Evolutionary conservation across 2,113 vertebrate genomes (phyloP).

Genomic region (Neolamprologus longior): DNA sequence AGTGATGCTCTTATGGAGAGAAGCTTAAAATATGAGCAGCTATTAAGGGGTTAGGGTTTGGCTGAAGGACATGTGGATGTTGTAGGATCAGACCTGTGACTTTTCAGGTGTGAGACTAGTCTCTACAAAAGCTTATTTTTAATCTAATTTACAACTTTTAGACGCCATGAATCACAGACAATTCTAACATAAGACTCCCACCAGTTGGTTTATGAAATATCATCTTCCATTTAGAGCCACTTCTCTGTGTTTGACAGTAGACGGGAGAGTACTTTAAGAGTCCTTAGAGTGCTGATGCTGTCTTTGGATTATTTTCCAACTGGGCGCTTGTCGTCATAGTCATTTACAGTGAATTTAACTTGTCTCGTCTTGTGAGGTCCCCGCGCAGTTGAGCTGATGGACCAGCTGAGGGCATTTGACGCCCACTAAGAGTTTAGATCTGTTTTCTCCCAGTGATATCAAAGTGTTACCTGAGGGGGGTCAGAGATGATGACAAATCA

Average conservation of each 20-base stretch:
- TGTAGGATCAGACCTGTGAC: constrained; percentile 26
- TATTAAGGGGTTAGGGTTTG: background rate
- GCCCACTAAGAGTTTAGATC: constrained; percentile 34
- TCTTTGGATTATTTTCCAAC: background rate
- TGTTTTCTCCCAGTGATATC: constrained; percentile 45
- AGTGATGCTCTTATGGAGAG: background rate
- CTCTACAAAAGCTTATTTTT: background rate
- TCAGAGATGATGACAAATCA: constrained; percentile 64
- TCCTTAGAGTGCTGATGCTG: background rate
- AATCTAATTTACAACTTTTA: background rate
- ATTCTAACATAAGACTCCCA: background rate
- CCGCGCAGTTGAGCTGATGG: constrained; percentile 12
- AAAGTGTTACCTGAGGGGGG: constrained; percentile 64
- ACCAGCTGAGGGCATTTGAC: constrained; percentile 37
- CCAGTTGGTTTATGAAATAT: background rate
- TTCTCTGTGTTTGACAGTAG: background rate
- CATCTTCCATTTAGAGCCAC: background rate
- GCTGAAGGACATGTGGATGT: background rate
- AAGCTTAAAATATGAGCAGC: background rate
- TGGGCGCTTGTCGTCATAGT: background rate
- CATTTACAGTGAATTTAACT: constrained; percentile 21
- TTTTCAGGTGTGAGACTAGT: background rate
- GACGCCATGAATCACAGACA: background rate
- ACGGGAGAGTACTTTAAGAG: background rate
- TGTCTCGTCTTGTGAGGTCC: constrained; percentile 2